Conservation (phyloP, 1,140 invertebrate species). For the Octopus bimaculoides region DNA sequence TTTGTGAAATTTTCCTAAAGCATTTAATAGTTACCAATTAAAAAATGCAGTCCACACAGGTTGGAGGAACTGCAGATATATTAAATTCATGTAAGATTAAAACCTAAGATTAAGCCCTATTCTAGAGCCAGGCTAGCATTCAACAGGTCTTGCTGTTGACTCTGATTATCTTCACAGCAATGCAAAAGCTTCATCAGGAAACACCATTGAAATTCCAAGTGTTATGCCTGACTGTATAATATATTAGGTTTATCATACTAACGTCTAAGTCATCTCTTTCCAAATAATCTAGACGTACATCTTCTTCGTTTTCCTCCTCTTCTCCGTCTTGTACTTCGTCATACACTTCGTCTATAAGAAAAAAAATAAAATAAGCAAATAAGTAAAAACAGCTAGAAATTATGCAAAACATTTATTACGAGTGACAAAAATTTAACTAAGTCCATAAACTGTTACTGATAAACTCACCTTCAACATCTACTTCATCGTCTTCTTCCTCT, state of each 20-base stretch:
- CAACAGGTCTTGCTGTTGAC: no score
- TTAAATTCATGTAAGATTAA: background rate
- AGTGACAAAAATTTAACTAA: no score
- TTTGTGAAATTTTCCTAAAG: no score
- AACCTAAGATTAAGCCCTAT: no score
- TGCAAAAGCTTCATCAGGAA: background rate
- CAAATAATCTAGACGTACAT: constrained; percentile 69
- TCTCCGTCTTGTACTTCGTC: constrained; percentile 56
- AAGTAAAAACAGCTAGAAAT: no score
- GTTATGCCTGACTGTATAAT: background rate
- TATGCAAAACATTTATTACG: no score
- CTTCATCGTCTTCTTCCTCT: constrained; percentile 60
- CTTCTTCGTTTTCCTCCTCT: constrained; percentile 60
- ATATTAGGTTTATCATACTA: constrained; percentile 25
- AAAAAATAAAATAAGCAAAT: background rate
- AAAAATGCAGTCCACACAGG: background rate
- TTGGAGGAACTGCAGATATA: constrained; percentile 5
- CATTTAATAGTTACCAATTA: no score
- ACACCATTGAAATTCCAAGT: constrained; percentile 4
- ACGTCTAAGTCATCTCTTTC: constrained; percentile 69
- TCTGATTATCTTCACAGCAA: background rate
- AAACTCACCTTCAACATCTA: constrained; percentile 38
- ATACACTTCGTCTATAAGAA: background rate
- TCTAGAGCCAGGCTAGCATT: no score
- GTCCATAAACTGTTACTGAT: no score